Percentiles rank a stretch among this genome's conserved stretches.
Evolutionary conservation across 2,113 vertebrate species (phyloP).

Genomic region (Xyliphius kryptos): DNA sequence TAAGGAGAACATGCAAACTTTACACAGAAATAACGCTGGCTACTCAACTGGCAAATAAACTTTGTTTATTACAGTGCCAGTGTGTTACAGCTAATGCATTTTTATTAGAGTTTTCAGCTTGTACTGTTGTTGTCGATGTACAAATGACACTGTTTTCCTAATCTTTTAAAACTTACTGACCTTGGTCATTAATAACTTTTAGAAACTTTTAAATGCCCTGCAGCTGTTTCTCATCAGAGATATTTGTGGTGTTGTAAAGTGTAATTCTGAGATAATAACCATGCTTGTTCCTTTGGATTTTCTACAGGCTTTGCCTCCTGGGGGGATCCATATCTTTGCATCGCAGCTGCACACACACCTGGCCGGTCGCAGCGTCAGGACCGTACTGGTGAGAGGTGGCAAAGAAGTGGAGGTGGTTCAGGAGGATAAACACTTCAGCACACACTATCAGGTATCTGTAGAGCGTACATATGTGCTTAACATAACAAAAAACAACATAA

Average conservation of each 20-base stretch:
- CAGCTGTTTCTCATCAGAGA: not conserved
- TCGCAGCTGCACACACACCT: slow-evolving; percentile 96
- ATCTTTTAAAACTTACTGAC: no score
- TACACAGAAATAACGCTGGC: no score
- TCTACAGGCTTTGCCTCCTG: slow-evolving; percentile 72
- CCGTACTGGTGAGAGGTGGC: slow-evolving; percentile 68
- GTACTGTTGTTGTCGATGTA: no score
- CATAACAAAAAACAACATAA: no score
- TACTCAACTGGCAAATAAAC: no score
- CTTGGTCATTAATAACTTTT: not conserved
- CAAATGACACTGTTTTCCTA: no score
- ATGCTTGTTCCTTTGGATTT: not conserved
- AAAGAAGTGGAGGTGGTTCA: slow-evolving; percentile 74
- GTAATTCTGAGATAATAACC: not conserved
- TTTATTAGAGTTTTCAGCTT: no score
- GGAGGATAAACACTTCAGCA: slow-evolving; percentile 86
- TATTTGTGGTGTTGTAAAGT: not conserved
- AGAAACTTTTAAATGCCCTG: not conserved
- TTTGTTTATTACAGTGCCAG: no score
- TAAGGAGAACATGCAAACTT: no score
- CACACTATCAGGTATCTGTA: slow-evolving; percentile 91
- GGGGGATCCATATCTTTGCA: slow-evolving; percentile 84
- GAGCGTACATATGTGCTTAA: not conserved
- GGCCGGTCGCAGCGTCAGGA: slow-evolving; percentile 76
- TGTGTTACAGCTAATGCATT: no score